phyloP scores from a whole-genome alignment of 1,140 invertebrate genomes.

The Lucilia sericata region DNA sequence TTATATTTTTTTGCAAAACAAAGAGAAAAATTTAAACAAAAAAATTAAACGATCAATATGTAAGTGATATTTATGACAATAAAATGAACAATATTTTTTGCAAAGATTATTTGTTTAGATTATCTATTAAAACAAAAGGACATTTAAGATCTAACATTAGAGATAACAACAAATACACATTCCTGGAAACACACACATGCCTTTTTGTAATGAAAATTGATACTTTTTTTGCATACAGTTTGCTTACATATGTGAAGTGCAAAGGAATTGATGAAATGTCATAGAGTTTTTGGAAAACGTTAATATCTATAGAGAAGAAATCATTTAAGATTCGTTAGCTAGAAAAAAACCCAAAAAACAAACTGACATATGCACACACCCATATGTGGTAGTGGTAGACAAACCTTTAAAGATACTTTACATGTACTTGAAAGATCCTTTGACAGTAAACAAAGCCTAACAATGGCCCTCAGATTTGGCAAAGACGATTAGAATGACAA shows the following conservation, averaged over 20 bases:
- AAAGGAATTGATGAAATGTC: slow-evolving; percentile 27
- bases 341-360: neutral
- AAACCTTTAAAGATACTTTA: neutral
- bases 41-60: neutral
- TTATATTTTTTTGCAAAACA: neutral
- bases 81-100: neutral
- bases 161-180: neutral
- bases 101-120: neutral
- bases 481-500: slow-evolving; percentile 41
- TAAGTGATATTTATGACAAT: neutral
- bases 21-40: neutral
- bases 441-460: neutral
- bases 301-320: neutral
- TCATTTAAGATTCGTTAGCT: neutral
- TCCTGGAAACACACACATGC: slow-evolving; percentile 10
- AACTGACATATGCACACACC: slow-evolving; percentile 30
- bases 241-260: neutral
- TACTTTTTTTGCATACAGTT: slow-evolving; percentile 25
- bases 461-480: slow-evolving; percentile 5
- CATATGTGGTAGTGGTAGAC: neutral
- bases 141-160: neutral
- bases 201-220: neutral
- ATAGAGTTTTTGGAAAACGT: slow-evolving; percentile 6
- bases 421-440: neutral
- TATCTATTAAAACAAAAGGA: neutral